These are phyloP conservation scores for Nycteola revayana DNA, from an alignment of 2,888 invertebrate genomes.

Conservation along the genomic window DNA sequence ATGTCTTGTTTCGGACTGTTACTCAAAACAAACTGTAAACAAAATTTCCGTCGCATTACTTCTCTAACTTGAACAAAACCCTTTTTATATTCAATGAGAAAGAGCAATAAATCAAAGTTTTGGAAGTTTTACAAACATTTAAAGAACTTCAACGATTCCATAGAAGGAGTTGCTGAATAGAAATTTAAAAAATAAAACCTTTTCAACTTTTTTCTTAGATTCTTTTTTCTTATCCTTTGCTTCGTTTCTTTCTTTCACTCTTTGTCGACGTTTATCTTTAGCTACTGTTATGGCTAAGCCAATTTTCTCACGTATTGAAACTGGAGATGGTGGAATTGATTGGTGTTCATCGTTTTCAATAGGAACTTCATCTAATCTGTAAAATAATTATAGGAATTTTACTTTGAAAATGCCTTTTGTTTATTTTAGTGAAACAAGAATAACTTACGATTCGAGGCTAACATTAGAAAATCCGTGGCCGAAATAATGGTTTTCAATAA, in stretches of 20 bases:
- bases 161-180: conserved; percentile 21
- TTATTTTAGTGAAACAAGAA: conserved; percentile 1
- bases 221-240: conserved; percentile 47
- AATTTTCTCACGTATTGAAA: conserved; percentile 59
- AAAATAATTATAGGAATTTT: conserved; percentile 24
- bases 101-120: conserved; percentile 19
- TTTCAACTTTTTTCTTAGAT: conserved; percentile 54
- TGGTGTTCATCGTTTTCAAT: conserved; percentile 49
- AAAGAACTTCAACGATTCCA: conserved; percentile 26
- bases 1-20: conserved; percentile 55
- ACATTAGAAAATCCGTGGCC: conserved; percentile 40
- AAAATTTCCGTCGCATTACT: conserved; percentile 3
- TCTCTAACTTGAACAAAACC: conserved; percentile 2
- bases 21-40: conserved; percentile 59
- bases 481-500: conserved; percentile 35
- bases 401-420: conserved; percentile 11
- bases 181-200: conserved; percentile 47
- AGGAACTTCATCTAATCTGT: conserved; percentile 52
- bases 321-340: conserved; percentile 36
- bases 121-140: conserved; percentile 32
- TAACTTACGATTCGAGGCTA: conserved; percentile 69
- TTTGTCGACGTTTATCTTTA: conserved; percentile 46
- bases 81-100: conserved; percentile 10
- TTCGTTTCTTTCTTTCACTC: conserved; percentile 39
- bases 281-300: conserved; percentile 51